Conservation (phyloP, 2,113 vertebrate species). For the Edolisoma coerulescens region DNA sequence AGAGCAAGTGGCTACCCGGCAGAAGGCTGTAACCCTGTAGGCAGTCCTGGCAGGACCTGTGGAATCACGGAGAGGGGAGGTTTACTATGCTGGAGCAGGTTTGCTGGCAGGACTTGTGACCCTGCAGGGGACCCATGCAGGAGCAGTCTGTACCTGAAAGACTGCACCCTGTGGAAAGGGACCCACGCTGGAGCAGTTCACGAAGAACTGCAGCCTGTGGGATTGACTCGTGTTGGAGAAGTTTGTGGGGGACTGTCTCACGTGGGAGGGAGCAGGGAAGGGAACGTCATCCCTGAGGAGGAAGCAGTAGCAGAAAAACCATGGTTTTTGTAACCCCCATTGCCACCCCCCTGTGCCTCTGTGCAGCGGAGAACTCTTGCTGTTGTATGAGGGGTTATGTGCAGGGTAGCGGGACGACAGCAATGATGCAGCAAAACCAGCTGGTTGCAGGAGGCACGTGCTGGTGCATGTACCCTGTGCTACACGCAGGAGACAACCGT, state of each 20-base stretch:
- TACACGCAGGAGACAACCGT: background rate
- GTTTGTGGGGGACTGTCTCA: background rate
- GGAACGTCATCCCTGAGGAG: background rate
- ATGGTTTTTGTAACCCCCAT: accelerated
- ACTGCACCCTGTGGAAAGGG: background rate
- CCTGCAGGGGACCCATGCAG: background rate
- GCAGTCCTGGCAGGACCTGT: background rate
- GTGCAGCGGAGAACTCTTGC: background rate
- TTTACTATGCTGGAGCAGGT: background rate
- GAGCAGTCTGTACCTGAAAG: background rate
- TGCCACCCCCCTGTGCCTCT: background rate
- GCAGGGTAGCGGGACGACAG: background rate
- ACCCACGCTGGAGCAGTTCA: accelerated
- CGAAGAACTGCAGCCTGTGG: background rate
- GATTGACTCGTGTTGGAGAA: background rate
- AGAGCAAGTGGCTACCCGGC: background rate
- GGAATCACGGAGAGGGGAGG: background rate
- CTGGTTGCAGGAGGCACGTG: background rate
- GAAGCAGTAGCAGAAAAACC: background rate
- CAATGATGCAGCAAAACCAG: background rate
- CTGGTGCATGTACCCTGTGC: too few species aligned
- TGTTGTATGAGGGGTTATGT: background rate
- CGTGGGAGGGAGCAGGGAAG: background rate
- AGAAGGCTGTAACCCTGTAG: background rate
- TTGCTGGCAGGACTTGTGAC: background rate